phyloP scores from a whole-genome alignment of 2,797 vertebrate genomes.

The Onychomys leucogaster region DNA sequence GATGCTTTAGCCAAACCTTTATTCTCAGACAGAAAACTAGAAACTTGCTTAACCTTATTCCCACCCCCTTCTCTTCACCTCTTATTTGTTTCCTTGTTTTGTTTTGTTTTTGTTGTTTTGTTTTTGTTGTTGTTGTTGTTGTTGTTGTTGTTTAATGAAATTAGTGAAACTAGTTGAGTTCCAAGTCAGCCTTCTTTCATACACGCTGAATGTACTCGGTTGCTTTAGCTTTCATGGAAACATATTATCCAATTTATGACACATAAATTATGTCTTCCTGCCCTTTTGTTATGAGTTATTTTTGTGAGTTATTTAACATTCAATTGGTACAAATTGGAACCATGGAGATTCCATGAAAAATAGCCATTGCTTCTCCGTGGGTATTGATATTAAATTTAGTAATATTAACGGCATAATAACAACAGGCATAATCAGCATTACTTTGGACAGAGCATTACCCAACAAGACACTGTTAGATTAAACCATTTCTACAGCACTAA shows the following conservation, averaged over 20 bases:
- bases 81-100: not conserved
- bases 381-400: slow-evolving; percentile 76
- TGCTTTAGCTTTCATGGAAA: slow-evolving; percentile 43
- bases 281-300: slow-evolving; percentile 66
- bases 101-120: not conserved
- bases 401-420: slow-evolving; percentile 75
- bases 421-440: slow-evolving; percentile 72
- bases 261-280: slow-evolving; percentile 69
- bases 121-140: not conserved
- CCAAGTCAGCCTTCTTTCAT: slow-evolving; percentile 7
- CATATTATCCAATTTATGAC: slow-evolving; percentile 60
- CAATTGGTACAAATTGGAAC: slow-evolving; percentile 80
- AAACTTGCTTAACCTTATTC: slow-evolving; percentile 13
- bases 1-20: slow-evolving; percentile 27
- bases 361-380: slow-evolving; percentile 66
- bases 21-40: slow-evolving; percentile 1
- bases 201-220: slow-evolving; percentile 10
- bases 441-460: slow-evolving; percentile 68
- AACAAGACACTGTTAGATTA: slow-evolving; percentile 69
- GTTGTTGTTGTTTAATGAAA: not conserved
- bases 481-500: slow-evolving; percentile 71
- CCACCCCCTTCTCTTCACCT: not conserved
- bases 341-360: slow-evolving; percentile 73
- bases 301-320: slow-evolving; percentile 75
- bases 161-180: slow-evolving; percentile 57